Evolutionary conservation across 2,113 vertebrate genomes (phyloP), one percentile per base, ranked within the genome.

Genomic region (Brachyhypopomus occidentalis): DNA sequence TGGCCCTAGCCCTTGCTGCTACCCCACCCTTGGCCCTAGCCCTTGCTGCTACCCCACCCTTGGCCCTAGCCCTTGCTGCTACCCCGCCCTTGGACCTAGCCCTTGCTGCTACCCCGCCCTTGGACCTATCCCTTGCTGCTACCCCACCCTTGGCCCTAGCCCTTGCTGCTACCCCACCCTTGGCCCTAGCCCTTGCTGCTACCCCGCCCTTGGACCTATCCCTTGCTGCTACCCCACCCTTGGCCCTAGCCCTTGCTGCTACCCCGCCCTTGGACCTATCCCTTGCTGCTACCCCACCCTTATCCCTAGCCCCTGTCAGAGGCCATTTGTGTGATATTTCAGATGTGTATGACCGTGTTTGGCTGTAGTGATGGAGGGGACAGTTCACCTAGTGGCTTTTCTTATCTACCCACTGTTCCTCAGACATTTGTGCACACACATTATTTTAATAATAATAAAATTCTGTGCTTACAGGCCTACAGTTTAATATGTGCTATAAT

Each of bases 261-360:
- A n/a, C n/a, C n/a, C n/a, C n/a, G n/a, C n/a, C n/a, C n/a, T n/a
- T n/a, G n/a, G n/a, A n/a, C n/a, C n/a, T n/a, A n/a, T n/a, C n/a
- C n/a, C n/a, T n/a, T n/a, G n/a, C n/a, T n/a, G n/a, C 59, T 64
- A 62, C 66, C 52, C 55, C 11, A 7, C 48, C 36, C 72, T 81
- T 81, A 63, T 45, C 79, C 52, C 59, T 75, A 27, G 62, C 34
- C 52, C 62, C 75, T 48, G 45, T 75, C 72, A 64, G 58, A 45
- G 38, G 34, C 36, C 34, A 69, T 81, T 81, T 81, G 72, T 60
- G 63, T 34, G 72, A 75, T 81, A 20, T 66, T 62, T 60, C 72
- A 67, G 60, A 72, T 75, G 71, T 66, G 70, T 79, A 25, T 79
- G 69, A 62, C 41, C 36, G 5, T 58, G 66, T 70, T n/a, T 71